Evolutionary conservation across 2,113 vertebrate genomes (phyloP).

Genomic region (Platichthys stellatus): DNA sequence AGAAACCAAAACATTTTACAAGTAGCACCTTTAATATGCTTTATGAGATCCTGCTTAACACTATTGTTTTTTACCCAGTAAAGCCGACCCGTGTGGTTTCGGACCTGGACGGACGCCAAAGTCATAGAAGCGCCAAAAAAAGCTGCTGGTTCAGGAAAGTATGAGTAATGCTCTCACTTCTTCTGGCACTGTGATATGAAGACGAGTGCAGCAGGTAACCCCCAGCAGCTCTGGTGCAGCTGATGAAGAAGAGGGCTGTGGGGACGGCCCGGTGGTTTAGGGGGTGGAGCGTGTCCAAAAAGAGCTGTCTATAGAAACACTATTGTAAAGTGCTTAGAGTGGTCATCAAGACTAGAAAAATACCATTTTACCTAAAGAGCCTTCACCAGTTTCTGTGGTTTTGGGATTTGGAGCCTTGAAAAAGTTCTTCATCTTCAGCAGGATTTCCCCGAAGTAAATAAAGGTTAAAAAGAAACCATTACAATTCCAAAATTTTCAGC

Average conservation of each 20-base stretch:
- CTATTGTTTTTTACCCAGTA: constrained; percentile 58
- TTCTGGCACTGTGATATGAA: no score
- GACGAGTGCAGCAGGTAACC: not conserved
- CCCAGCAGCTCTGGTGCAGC: no score
- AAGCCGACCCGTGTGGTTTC: constrained; percentile 51
- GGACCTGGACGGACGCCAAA: constrained; percentile 33
- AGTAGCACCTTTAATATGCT: constrained; percentile 64
- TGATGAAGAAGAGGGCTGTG: not conserved
- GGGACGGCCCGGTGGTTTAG: no score
- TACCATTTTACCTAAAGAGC: no score
- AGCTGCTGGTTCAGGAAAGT: not conserved
- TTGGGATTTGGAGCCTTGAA: not conserved
- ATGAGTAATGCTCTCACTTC: no score
- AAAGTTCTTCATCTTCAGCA: constrained; percentile 11
- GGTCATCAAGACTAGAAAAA: no score
- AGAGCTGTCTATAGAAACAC: no score
- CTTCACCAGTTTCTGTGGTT: not conserved
- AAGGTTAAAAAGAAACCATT: constrained; percentile 39
- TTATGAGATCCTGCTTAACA: constrained; percentile 57
- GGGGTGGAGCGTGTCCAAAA: no score
- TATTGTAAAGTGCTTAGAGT: no score
- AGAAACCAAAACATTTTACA: constrained; percentile 44
- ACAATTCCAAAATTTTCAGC: constrained; percentile 13
- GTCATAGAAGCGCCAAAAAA: constrained; percentile 3
- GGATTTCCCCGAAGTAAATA: constrained; percentile 32